These are phyloP conservation scores for Zygaena filipendulae DNA, from an alignment of 2,888 invertebrate species.

Conservation along the genomic window DNA sequence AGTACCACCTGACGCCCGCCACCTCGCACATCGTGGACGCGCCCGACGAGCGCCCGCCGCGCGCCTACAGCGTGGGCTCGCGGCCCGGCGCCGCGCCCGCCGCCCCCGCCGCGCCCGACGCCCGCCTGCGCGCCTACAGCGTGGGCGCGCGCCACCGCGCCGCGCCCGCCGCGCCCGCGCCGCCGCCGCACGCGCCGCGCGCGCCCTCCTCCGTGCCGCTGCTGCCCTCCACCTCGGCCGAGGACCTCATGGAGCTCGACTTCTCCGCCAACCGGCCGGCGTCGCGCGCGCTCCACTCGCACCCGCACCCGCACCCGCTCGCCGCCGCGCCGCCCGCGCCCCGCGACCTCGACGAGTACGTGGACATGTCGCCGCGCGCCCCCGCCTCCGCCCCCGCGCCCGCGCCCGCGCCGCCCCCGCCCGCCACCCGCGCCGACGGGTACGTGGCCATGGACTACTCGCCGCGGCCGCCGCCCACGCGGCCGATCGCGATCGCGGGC, in stretches of 20 bases:
- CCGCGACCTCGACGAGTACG: constrained; percentile 48
- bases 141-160: constrained; percentile 42
- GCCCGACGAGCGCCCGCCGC: constrained; percentile 71
- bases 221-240: constrained; percentile 65
- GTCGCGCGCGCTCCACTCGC: constrained; percentile 14
- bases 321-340: constrained; percentile 26
- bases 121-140: constrained; percentile 68
- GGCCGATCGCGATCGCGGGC: constrained; percentile 74
- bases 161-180: constrained; percentile 27
- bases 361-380: constrained; percentile 54
- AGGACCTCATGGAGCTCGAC: constrained; percentile 84
- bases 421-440: constrained; percentile 47
- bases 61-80: constrained; percentile 89
- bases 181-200: constrained; percentile 21
- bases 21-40: constrained; percentile 77
- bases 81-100: constrained; percentile 71
- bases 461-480: constrained; percentile 59
- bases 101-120: constrained; percentile 31
- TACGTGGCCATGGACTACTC: constrained; percentile 74
- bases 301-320: constrained; percentile 32
- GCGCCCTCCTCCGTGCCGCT: constrained; percentile 52
- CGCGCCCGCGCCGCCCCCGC: constrained; percentile 14
- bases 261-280: constrained; percentile 40
- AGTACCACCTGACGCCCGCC: constrained; percentile 85
- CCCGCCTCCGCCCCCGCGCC: constrained; percentile 13